Evolutionary conservation across 2,888 invertebrate species (phyloP), one percentile per base, ranked within the genome.

Genomic region (Choristoneura rosaceana): DNA sequence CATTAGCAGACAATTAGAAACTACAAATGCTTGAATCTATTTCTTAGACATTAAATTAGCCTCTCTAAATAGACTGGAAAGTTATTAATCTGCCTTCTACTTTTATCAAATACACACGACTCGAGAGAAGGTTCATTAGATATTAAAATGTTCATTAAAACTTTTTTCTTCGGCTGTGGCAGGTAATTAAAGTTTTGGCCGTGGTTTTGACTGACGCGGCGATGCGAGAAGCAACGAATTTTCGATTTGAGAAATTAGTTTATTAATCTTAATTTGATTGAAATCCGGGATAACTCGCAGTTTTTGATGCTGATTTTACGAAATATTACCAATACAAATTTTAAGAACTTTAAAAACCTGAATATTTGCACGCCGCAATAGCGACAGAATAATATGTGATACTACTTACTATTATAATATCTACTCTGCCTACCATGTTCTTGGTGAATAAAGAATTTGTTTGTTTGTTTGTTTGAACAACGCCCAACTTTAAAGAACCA

Each of bases 151-250:
- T 67, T 58, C 67, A 50, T 60, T 52, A 65, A 61, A 71, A 58
- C 62, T 71, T 69, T 69, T 71, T 55, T 67, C 33, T 62, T 63
- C 50, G 65, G 12, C 12, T n/a, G 2, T 71, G 71, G 62, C 67
- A 71, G 71, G 71, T 71, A 68, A 68, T 71, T 62, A 71, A 71
- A 68, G 38, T 68, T 63, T 33, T 45, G n/a, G 45, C 7, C 38
- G 47, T 71, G 71, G 45, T 3, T 41, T 55, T 63, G 71, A 63
- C 71, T 71, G 62, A 67, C 12, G 63, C 71, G 58, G 17, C 7
- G 67, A 67, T 17, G 55, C 65, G 60, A 25, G 71, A 62, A 71
- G 52, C 17, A 61, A 67, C 17, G 25, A 45, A 10, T 8, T 38
- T 38, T 38, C 41, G 41, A 60, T 60, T 60, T 41, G 9, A 7